Evolutionary conservation across 1,140 invertebrate species (phyloP).

Genomic region (Branchinecta lynchi): DNA sequence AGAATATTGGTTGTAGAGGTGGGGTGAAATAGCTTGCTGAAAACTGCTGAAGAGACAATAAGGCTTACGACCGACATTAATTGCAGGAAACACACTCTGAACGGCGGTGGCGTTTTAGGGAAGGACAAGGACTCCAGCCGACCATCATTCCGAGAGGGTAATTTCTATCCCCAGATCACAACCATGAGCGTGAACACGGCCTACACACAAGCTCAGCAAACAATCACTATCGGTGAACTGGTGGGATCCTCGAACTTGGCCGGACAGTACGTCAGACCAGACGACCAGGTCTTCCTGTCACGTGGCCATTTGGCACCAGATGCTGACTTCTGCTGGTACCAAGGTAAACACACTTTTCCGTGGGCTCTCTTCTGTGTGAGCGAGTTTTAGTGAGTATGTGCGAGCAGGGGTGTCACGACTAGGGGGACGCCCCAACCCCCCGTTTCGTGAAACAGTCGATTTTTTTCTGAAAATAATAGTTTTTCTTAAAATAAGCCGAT

Average conservation of each 20-base stretch:
- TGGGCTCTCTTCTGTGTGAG: no score
- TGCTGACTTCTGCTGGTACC: conserved; percentile 35
- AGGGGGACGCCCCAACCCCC: no score
- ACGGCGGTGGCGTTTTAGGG: background rate
- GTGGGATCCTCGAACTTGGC: conserved; percentile 14
- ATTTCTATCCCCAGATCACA: conserved; percentile 12
- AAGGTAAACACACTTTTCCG: background rate
- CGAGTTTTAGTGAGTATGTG: no score
- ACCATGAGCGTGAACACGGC: conserved; percentile 17
- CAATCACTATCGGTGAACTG: conserved; percentile 11
- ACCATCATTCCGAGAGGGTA: conserved; percentile 17
- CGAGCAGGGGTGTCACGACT: no score
- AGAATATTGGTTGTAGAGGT: no score
- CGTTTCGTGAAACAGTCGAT: no score
- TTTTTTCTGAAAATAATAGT: no score
- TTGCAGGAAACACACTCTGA: background rate
- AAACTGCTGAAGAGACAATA: no score
- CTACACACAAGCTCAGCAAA: conserved; percentile 14
- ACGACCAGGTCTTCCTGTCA: conserved; percentile 32
- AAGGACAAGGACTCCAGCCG: conserved; percentile 6
- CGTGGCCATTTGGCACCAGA: conserved; percentile 50
- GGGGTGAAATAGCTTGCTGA: no score
- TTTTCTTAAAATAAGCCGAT: no score
- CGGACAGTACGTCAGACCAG: conserved; percentile 6
- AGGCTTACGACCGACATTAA: background rate